A percentile compares a stretch with the other conserved stretches of the same genome.
Evolutionary conservation across 35 echinoderm and acorn worm genomes (phyloP).

Genomic region (Ophioderma brevispina): DNA sequence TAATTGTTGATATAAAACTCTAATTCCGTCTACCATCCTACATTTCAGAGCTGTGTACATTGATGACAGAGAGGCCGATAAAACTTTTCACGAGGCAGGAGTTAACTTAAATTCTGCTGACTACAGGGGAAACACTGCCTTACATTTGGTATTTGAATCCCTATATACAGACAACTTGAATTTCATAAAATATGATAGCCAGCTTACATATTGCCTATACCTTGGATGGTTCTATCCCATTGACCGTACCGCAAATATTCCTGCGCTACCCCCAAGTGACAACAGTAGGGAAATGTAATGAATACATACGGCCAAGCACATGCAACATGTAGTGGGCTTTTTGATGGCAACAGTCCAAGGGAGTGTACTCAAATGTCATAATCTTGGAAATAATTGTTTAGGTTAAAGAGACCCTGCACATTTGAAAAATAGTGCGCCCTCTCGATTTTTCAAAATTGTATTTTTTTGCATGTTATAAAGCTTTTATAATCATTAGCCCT

Average conservation of each 20-base stretch:
- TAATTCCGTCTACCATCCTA: no score
- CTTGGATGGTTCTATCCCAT: not conserved
- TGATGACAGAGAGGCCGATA: conserved; percentile 39
- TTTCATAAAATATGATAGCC: no score
- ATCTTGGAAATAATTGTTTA: no score
- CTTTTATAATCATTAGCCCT: no score
- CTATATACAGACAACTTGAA: no score
- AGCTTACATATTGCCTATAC: not conserved
- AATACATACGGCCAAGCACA: not conserved
- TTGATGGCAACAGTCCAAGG: no score
- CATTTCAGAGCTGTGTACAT: conserved; percentile 64
- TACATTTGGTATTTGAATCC: conserved; percentile 89
- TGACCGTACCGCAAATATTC: not conserved
- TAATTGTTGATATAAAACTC: not conserved
- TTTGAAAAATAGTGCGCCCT: no score
- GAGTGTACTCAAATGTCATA: no score
- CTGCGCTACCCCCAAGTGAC: not conserved
- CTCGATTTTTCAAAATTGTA: no score
- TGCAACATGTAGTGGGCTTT: not conserved
- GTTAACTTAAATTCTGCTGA: conserved; percentile 72
- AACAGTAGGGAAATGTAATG: not conserved
- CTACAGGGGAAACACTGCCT: conserved; percentile 85
- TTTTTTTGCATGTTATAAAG: no score
- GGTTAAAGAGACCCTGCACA: no score
- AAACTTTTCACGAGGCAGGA: conserved; percentile 73